Evolutionary conservation across 2,113 vertebrate species (phyloP).

Genomic region (Heterochromis multidens): DNA sequence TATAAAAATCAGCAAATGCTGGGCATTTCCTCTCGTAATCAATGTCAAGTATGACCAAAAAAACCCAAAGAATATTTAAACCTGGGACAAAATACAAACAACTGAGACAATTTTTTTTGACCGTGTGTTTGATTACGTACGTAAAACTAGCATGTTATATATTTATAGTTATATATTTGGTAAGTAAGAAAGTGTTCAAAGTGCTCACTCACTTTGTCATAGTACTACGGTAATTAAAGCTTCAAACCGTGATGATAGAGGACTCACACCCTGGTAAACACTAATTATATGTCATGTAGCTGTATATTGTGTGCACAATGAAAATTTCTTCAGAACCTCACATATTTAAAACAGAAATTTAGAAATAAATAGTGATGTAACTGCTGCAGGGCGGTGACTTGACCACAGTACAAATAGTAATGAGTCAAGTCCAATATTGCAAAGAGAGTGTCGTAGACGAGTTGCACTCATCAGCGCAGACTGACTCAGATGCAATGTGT

Average conservation of each 20-base stretch:
- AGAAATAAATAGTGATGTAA: neutral
- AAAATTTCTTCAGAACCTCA: no score
- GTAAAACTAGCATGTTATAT: no score
- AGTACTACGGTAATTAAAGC: neutral
- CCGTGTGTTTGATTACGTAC: neutral
- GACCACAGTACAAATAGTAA: no score
- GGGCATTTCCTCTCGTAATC: neutral
- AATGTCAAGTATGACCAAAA: neutral
- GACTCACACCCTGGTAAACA: neutral
- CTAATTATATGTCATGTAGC: no score
- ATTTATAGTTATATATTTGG: no score
- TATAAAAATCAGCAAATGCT: neutral
- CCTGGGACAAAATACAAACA: neutral
- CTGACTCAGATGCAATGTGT: neutral
- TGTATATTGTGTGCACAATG: no score
- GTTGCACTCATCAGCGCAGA: neutral
- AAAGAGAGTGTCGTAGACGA: neutral
- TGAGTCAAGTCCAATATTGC: neutral
- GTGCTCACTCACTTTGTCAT: no score
- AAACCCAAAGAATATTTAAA: neutral
- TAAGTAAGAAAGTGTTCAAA: neutral
- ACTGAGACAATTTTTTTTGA: neutral
- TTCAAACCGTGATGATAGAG: neutral
- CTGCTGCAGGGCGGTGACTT: neutral
- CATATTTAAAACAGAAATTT: neutral